phyloP scores from a whole-genome alignment of 2,797 vertebrate genomes.

The Poecilia velifera region DNA sequence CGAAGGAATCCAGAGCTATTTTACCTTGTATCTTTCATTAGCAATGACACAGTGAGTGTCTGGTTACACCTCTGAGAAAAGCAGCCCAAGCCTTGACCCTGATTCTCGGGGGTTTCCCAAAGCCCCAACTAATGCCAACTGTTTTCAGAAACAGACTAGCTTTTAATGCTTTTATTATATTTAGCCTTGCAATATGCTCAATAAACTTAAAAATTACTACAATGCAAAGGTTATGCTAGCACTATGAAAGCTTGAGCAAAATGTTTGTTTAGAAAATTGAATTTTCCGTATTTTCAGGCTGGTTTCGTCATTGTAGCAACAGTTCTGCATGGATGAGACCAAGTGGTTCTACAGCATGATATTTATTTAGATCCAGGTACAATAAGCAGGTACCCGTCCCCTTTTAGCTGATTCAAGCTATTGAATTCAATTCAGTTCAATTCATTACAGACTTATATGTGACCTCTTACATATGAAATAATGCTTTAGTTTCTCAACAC shows the following conservation, averaged over 20 bases:
- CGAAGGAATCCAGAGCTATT: not conserved
- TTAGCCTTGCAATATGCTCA: not conserved
- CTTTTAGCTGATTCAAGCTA: conserved; percentile 11
- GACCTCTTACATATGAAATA: conserved; percentile 8
- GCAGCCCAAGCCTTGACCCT: conserved; percentile 18
- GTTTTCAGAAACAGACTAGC: conserved; percentile 18
- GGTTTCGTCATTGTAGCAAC: conserved; percentile 60
- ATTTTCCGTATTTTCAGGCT: conserved; percentile 31
- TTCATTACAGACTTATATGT: not conserved
- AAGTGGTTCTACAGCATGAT: conserved; percentile 47
- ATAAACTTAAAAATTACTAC: not conserved
- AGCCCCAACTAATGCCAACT: conserved; percentile 2
- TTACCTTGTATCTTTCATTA: not conserved
- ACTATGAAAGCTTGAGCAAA: not conserved
- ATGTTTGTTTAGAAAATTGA: not conserved
- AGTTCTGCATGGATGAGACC: conserved; percentile 54
- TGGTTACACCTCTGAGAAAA: conserved; percentile 57
- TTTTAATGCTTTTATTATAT: not conserved
- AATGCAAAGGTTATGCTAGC: not conserved
- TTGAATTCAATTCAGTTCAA: not conserved
- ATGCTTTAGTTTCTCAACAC: conserved; percentile 2
- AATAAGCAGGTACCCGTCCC: conserved; percentile 20
- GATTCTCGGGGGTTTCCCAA: conserved; percentile 39
- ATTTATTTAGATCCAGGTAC: conserved; percentile 61
- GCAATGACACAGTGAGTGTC: conserved; percentile 35